phyloP scores from a whole-genome alignment of 2,888 invertebrate genomes.

The Orchesellides sinensis region DNA sequence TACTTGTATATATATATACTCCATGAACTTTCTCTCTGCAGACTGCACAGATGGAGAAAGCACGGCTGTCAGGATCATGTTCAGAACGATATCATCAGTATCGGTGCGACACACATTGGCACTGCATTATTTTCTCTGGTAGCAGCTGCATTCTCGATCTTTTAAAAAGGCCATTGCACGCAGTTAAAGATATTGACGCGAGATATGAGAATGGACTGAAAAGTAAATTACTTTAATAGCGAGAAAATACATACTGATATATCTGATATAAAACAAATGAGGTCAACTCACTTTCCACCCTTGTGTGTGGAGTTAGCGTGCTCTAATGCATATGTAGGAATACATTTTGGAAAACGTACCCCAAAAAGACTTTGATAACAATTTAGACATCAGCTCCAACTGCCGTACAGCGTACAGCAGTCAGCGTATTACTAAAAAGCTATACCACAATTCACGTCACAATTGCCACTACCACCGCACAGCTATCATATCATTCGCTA shows the following conservation, averaged over 20 bases:
- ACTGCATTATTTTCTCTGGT: not conserved
- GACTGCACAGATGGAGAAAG: too few species aligned
- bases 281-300: not conserved
- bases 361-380: not conserved
- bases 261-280: not conserved
- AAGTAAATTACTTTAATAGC: not conserved
- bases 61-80: not conserved
- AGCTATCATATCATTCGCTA: not conserved
- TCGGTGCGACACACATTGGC: constrained; percentile 15
- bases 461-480: not conserved
- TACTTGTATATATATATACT: too few species aligned
- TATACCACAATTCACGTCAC: not conserved
- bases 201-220: not conserved
- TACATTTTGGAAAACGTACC: too few species aligned
- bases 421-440: not conserved
- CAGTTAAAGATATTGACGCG: not conserved
- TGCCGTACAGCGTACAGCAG: not conserved
- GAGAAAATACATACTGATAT: not conserved
- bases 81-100: not conserved
- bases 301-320: not conserved
- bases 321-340: not conserved
- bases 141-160: constrained; percentile 16
- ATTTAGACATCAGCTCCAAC: not conserved
- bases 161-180: not conserved
- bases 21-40: too few species aligned